Evolutionary conservation across 2,888 invertebrate genomes (phyloP).

Genomic region (Oscheius onirici): DNA sequence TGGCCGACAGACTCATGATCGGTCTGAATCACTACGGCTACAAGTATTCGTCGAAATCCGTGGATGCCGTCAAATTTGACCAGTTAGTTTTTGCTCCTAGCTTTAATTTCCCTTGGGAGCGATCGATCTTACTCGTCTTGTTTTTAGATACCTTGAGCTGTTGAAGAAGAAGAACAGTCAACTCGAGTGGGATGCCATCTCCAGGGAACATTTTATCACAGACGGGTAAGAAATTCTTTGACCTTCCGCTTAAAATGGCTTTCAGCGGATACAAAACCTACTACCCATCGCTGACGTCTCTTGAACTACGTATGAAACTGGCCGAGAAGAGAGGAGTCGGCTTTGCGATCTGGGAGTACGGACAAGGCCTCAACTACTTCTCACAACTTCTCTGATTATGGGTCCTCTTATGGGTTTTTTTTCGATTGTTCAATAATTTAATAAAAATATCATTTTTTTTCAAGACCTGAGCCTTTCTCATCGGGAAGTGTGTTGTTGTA

Average conservation of each 20-base stretch:
- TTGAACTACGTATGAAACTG: constrained; percentile 59
- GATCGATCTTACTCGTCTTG: background rate
- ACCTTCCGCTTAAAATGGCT: background rate
- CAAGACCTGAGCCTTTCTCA: background rate
- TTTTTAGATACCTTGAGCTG: constrained; percentile 55
- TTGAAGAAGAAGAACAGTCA: constrained; percentile 39
- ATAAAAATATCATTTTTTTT: background rate
- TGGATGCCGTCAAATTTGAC: constrained; percentile 46
- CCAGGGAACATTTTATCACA: constrained; percentile 56
- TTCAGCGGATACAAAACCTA: constrained; percentile 35
- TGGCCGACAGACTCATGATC: constrained; percentile 47
- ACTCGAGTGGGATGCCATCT: constrained; percentile 54
- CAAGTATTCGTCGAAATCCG: constrained; percentile 36
- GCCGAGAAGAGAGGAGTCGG: constrained; percentile 57
- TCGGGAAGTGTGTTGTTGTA: background rate
- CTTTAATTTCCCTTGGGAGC: constrained; percentile 29
- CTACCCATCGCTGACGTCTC: constrained; percentile 60
- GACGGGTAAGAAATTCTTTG: constrained; percentile 34
- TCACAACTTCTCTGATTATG: constrained; percentile 41
- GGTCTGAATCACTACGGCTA: constrained; percentile 66
- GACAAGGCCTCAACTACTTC: constrained; percentile 64
- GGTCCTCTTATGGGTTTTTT: background rate
- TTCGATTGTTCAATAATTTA: background rate
- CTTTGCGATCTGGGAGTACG: constrained; percentile 69
- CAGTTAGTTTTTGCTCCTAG: constrained; percentile 21